phyloP scores from a whole-genome alignment of 2,113 vertebrate species.

The Spilogale gracilis region DNA sequence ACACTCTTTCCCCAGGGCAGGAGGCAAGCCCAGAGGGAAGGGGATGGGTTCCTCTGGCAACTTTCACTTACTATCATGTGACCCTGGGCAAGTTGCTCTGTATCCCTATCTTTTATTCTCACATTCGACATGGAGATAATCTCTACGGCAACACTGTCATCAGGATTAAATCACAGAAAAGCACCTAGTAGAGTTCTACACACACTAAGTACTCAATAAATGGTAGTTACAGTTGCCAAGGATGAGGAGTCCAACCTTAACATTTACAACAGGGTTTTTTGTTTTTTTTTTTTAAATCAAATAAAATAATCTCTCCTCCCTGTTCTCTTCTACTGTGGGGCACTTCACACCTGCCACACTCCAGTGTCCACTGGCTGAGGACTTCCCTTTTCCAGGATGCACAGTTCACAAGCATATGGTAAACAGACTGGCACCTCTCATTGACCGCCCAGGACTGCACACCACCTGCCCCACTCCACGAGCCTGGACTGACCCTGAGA shows the following conservation, averaged over 20 bases:
- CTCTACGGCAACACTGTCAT: background rate
- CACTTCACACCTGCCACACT: no score
- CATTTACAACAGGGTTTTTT: background rate
- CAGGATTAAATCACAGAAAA: background rate
- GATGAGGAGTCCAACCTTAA: background rate
- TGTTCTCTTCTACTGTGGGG: background rate
- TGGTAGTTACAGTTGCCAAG: background rate
- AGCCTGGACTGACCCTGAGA: background rate
- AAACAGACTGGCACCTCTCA: background rate
- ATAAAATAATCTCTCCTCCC: background rate
- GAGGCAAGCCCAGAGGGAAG: background rate
- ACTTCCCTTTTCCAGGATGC: background rate
- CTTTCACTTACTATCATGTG: background rate
- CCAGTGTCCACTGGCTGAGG: fast-evolving
- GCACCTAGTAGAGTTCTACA: background rate
- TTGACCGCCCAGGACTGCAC: background rate
- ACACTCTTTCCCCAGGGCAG: background rate
- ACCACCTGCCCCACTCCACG: background rate
- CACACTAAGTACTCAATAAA: background rate
- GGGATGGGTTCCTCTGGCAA: background rate
- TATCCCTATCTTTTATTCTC: background rate
- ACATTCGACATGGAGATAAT: background rate
- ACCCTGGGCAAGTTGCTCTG: background rate
- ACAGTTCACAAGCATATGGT: background rate
- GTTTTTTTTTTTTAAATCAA: background rate